A percentile compares a stretch with the other conserved stretches of the same genome.
Evolutionary conservation across 2,797 vertebrate species (phyloP).

Genomic region (Melanotaenia maccullochi): DNA sequence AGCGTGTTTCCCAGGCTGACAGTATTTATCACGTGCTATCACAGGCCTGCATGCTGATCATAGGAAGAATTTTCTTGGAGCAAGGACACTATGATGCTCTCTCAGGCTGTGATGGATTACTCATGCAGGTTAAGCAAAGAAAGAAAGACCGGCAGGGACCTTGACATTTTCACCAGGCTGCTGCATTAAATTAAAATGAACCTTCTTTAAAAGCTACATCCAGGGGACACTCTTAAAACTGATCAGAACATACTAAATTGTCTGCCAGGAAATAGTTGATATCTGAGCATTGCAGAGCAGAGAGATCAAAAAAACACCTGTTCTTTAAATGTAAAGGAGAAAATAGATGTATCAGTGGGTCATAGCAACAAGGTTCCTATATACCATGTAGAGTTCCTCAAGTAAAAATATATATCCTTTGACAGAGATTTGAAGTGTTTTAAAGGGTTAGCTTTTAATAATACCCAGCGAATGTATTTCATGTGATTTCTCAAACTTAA

Average conservation of each 20-base stretch:
- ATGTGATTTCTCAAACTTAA: too few species aligned
- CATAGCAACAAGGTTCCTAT: not conserved
- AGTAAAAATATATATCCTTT: not conserved
- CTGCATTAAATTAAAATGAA: conserved; percentile 12
- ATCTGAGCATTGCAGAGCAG: not conserved
- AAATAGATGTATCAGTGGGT: not conserved
- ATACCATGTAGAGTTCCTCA: not conserved
- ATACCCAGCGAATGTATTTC: too few species aligned
- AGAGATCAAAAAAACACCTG: not conserved
- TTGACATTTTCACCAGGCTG: conserved; percentile 48
- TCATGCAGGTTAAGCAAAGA: conserved; percentile 56
- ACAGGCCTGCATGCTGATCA: conserved; percentile 45
- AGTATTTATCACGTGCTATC: conserved; percentile 52
- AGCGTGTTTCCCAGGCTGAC: conserved; percentile 15
- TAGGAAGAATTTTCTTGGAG: conserved; percentile 47
- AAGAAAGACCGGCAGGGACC: conserved; percentile 31
- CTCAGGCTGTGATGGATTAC: conserved; percentile 58
- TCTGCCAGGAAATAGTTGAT: not conserved
- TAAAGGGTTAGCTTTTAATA: too few species aligned
- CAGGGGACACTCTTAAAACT: conserved; percentile 16
- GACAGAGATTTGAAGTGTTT: not conserved
- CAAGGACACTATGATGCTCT: conserved; percentile 61
- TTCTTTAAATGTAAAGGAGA: not conserved
- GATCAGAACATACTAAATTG: not conserved
- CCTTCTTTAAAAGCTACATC: conserved; percentile 1